Base-by-base conservation (phyloP, 2,888 invertebrate species). In the Phaonia tiefii region DNA sequence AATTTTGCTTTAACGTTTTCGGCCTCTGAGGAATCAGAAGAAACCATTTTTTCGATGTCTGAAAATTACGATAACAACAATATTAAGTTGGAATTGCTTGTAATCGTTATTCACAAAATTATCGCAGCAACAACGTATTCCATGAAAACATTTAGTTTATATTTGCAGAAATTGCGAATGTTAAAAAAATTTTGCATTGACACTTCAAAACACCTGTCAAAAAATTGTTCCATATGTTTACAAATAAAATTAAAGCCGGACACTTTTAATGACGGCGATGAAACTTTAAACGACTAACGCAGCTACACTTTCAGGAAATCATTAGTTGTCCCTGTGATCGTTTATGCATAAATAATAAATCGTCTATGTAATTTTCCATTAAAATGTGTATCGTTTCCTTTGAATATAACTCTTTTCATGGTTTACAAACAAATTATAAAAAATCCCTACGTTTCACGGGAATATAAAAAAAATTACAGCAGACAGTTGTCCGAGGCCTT, bases 391-490 rank as follows among this genome's bases (percentile, higher is more conserved):
- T n/a, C n/a, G n/a, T n/a, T 20, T 15, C 5, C 17, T 13, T 49
- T 49, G 17, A 17, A 49, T 8, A 44, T 44, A 44, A 2, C 8
- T 49, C n/a, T 49, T 49, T 20, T 17, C n/a, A 1, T 49, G 17
- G 11, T 8, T 49, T 49, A 17, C 20, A 15, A 17, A 10, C 1
- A 49, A 20, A 49, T 37, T 37, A 49, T 10, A 49, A 49, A 20
- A 49, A 46, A 11, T 49, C 20, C 49, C 49, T 49, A 49, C 49
- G 15, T n/a, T n/a, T n/a, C n/a, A n/a, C n/a, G n/a, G n/a, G n/a
- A n/a, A 37, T 37, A 37, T 37, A 49, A 4, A n/a, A n/a, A n/a
- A n/a, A n/a, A n/a, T n/a, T n/a, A n/a, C n/a, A n/a, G n/a, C n/a
- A n/a, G n/a, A n/a, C n/a, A n/a, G n/a, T n/a, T n/a, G n/a, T n/a